Evolutionary conservation across 2,113 vertebrate species (phyloP), one percentile per base, ranked within the genome.

Genomic region (Phyllostomus hastatus): DNA sequence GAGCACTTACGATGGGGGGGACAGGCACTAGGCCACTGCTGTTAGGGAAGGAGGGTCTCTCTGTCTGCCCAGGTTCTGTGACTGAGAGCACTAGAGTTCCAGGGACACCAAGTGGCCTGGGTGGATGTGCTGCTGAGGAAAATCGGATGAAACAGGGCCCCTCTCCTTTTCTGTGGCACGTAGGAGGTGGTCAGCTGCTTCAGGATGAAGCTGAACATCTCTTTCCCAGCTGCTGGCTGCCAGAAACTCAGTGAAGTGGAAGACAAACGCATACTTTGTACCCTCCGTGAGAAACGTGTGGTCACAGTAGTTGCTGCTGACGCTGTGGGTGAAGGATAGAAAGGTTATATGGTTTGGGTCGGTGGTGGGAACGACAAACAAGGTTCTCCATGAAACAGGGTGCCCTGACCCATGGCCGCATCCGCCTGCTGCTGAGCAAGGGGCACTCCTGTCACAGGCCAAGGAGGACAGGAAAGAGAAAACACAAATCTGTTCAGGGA

Each of bases 111-210:
- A 26, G 41, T 4, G 24, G 4, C n/a, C 31, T 10, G 11, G 76
- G 0, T 4, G 17, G 70, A 64, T 50, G 35, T 0, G 0, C 54
- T 2, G 41, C 35, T 4, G 7, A 70, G 22, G 22, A 24, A 79
- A 48, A 67, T 79, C 7, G 84, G 50, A 59, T 66, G 33, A 9
- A 22, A 88, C 80, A 85, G 35, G 35, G 84, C 16, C 43, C 1
- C 12, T 38, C 78, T 73, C 50, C 57, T 20, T 78, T 20, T 50
- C 3, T 17, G 31, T 22, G 17, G 75, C 10, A 4, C 31, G 8
- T 78, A 2, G 17, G 46, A 78, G 43, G 46, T 6, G 16, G 46
- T 50, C 31, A 7, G 46, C 46, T 50, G 46, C 46, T 20, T 78
- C 75, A 22, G 31, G 17, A 17, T 50, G 31, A 78, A 78, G 75